Conservation (phyloP, 2,797 vertebrate species). For the Xiphorhynchus erythropygius region DNA sequence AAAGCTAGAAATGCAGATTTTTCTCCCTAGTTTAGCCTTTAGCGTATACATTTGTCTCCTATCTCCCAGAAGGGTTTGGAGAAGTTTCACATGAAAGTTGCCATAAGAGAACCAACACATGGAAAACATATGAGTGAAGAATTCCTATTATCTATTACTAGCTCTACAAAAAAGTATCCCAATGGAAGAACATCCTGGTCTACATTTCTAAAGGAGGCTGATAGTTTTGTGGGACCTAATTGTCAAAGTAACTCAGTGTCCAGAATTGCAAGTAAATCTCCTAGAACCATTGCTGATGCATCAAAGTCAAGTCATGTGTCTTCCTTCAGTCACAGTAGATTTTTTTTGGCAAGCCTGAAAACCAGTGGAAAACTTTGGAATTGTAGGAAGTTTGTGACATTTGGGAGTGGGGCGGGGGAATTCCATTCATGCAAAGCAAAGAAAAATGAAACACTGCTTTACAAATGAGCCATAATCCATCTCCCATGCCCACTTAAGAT, state of each 20-base stretch:
- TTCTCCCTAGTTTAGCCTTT: not conserved
- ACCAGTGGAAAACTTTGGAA: not conserved
- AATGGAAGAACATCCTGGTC: not conserved
- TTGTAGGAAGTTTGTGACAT: not conserved
- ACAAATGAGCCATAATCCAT: not conserved
- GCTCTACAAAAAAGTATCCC: not conserved
- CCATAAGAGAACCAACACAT: not conserved
- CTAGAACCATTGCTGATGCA: not conserved
- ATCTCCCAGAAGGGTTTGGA: not conserved
- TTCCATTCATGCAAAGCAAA: not conserved
- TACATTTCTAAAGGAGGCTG: not conserved
- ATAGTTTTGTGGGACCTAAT: not conserved
- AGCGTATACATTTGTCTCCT: not conserved
- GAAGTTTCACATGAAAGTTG: not conserved
- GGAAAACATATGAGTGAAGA: not conserved
- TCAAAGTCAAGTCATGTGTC: not conserved
- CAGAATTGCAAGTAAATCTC: not conserved
- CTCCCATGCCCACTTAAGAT: not conserved
- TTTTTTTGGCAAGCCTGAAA: not conserved
- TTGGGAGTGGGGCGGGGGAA: not conserved
- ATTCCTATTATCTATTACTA: not conserved
- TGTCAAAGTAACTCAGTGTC: not conserved
- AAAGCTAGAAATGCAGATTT: not conserved
- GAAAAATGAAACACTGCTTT: not conserved
- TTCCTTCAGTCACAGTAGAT: not conserved